A percentile compares a stretch with the other conserved stretches of the same genome.
Evolutionary conservation across 2,113 vertebrate genomes (phyloP).

Genomic region (Pholis gunnellus): DNA sequence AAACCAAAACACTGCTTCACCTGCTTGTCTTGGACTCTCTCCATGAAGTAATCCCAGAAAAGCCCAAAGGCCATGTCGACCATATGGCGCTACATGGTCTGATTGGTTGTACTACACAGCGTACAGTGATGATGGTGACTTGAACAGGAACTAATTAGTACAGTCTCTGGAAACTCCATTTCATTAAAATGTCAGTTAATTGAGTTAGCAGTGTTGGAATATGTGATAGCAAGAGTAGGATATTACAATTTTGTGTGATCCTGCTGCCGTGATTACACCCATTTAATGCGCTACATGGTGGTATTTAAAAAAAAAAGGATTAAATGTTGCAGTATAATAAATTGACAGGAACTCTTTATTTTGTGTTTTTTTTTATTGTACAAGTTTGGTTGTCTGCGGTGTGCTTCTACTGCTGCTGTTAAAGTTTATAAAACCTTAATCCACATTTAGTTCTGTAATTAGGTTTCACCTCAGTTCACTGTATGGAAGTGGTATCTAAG

Average conservation of each 20-base stretch:
- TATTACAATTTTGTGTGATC: conserved; percentile 10
- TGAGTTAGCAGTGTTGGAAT: conserved; percentile 44
- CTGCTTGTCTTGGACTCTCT: conserved; percentile 64
- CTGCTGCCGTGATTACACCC: conserved; percentile 9
- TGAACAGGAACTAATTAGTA: conserved; percentile 71
- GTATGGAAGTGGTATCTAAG: conserved; percentile 45
- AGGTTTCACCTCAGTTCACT: conserved; percentile 23
- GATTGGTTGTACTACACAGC: conserved; percentile 70
- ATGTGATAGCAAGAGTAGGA: conserved; percentile 26
- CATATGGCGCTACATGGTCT: conserved; percentile 73
- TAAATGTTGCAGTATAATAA: background rate
- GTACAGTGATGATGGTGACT: conserved; percentile 59
- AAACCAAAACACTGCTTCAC: conserved; percentile 58
- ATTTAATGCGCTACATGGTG: conserved; percentile 11
- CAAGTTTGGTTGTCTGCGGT: background rate
- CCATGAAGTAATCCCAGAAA: conserved; percentile 59
- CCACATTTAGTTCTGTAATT: conserved; percentile 44
- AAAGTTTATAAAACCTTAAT: conserved; percentile 25
- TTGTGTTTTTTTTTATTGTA: background rate
- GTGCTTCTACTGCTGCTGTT: conserved; percentile 8
- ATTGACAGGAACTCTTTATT: background rate
- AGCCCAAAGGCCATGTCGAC: conserved; percentile 73
- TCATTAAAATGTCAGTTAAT: conserved; percentile 67
- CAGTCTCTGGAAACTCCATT: conserved; percentile 62
- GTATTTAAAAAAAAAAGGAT: background rate